Evolutionary conservation across 2,888 invertebrate genomes (phyloP), one percentile per base, ranked within the genome.

Genomic region (Yponomeuta sedellus): DNA sequence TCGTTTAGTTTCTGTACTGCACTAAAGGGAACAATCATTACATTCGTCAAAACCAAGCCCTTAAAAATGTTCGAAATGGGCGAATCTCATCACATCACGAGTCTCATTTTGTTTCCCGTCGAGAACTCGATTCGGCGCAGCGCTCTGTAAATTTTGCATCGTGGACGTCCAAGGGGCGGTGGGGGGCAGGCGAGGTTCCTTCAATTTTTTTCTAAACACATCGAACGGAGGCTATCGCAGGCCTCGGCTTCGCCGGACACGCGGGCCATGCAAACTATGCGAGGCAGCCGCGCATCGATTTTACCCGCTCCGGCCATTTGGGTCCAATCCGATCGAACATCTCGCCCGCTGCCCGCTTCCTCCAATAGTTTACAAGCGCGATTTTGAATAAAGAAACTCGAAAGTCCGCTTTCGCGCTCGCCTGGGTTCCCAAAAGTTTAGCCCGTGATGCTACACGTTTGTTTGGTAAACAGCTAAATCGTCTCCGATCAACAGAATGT

Each of bases 251-350:
- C 11, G n/a, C 20, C 61, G 20, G 81, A 80, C 82, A 79, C 76
- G 74, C 74, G 79, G 78, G 74, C 82, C 88, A 90, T 90, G 90
- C 90, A 90, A 90, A 90, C 89, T 89, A 89, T 87, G 85, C 85
- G 86, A 88, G 88, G 87, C 80, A 75, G 61, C 40, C n/a, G 22
- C 61, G 59, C 81, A 90, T 89, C 86, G 90, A 90, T 90, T 89
- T 89, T 86, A 66, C 25, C 22, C 58, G 19, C 39, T 44, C 52
- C 12, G 44, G 22, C 40, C 40, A 11, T 62, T 40, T 19, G 40
- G 62, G 44, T 12, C 44, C 44, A 16, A 52, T 11, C 34, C 0
- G 39, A 39, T 62, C 39, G 62, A 62, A 34, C 28, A 34, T 19
- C 10, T 16, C 62, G 5, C 44, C 12, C 44, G 44, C 44, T 52